phyloP scores from a whole-genome alignment of 2,113 vertebrate genomes.

The Anhinga rufa region DNA sequence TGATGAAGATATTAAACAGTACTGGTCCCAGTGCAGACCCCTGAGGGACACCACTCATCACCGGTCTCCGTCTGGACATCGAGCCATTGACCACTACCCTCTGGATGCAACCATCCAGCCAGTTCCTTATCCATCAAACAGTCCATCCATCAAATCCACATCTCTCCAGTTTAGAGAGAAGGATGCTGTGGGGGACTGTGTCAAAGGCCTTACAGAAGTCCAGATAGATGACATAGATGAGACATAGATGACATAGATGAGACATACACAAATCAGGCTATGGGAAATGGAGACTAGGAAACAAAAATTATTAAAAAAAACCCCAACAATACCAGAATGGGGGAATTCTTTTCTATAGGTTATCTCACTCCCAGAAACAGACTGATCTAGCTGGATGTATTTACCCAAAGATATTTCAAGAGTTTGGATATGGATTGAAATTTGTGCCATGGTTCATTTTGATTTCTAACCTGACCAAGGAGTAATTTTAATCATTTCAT shows the following conservation, averaged over 20 bases:
- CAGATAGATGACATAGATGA: no score
- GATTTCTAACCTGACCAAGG: background rate
- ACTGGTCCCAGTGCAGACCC: no score
- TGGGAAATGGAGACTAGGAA: background rate
- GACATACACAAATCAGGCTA: background rate
- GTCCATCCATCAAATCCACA: no score
- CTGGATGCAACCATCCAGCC: no score
- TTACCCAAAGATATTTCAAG: background rate
- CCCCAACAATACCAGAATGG: background rate
- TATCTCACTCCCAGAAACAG: background rate
- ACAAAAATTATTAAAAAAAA: background rate
- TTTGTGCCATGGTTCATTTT: background rate
- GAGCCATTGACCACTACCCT: no score
- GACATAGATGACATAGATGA: background rate
- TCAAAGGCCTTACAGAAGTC: no score
- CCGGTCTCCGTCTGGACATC: no score
- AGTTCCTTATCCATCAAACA: no score
- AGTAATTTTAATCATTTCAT: constrained; percentile 47
- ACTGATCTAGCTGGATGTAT: background rate
- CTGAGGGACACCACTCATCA: no score
- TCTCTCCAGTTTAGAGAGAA: no score
- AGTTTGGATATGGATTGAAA: background rate
- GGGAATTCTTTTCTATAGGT: background rate
- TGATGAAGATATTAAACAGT: no score
- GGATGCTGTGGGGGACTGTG: no score